Percentiles rank a stretch among this genome's conserved stretches.
These are phyloP conservation scores for Potamarius usumacintae DNA, from an alignment of 2,113 vertebrate genomes.

Conservation along the genomic window DNA sequence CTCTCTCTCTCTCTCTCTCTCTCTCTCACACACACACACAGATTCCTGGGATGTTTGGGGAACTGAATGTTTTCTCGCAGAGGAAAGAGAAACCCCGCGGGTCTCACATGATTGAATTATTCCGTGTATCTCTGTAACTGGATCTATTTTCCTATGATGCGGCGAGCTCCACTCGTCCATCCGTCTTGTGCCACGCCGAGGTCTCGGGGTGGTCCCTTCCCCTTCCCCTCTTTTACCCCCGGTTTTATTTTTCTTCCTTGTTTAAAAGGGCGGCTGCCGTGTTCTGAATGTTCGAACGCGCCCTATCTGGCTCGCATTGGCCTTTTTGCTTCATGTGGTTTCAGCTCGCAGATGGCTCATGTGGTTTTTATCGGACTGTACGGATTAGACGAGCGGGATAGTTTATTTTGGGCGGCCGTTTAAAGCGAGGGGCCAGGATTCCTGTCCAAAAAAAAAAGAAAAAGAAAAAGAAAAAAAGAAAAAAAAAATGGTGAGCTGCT, in stretches of 20 bases:
- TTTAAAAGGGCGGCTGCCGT: conserved; percentile 63
- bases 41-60: conserved; percentile 64
- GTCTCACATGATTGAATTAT: conserved; percentile 51
- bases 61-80: conserved; percentile 32
- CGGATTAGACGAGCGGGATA: conserved; percentile 22
- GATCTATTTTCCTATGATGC: conserved; percentile 65
- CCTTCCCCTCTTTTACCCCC: neutral
- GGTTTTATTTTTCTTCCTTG: conserved; percentile 32
- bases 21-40: too few species aligned
- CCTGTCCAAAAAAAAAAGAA: conserved; percentile 7
- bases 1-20: neutral
- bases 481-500: conserved; percentile 4
- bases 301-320: conserved; percentile 68
- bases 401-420: conserved; percentile 36
- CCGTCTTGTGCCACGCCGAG: conserved; percentile 65
- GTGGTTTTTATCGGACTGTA: conserved; percentile 65
- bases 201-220: conserved; percentile 63
- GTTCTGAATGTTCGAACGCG: conserved; percentile 63
- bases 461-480: too few species aligned
- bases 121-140: conserved; percentile 55
- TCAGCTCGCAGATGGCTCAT: conserved; percentile 60
- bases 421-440: conserved; percentile 38
- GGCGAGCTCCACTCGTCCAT: conserved; percentile 57
- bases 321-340: conserved; percentile 68
- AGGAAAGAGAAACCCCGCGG: conserved; percentile 27